Conservation (phyloP, 2,797 vertebrate species). For the Melanogrammus aeglefinus region DNA sequence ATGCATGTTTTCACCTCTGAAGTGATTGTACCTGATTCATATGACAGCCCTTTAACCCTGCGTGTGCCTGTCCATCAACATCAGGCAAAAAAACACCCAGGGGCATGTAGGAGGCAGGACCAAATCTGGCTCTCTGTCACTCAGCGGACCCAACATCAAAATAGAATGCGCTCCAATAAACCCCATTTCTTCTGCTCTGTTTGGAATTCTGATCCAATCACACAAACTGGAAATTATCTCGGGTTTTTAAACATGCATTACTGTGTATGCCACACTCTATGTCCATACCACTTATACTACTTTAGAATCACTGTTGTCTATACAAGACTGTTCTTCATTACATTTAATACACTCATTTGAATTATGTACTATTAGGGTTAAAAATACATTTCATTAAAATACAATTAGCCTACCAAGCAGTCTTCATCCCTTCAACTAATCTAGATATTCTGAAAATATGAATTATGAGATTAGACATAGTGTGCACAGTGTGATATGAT, state of each 20-base stretch:
- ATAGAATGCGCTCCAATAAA: conserved; percentile 61
- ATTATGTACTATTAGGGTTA: not conserved
- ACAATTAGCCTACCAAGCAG: not conserved
- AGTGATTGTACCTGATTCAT: conserved; percentile 76
- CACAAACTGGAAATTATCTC: conserved; percentile 43
- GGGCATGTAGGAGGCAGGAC: conserved; percentile 65
- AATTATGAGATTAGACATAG: not conserved
- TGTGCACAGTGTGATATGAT: not conserved
- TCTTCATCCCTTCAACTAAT: not conserved
- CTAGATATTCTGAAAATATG: not conserved
- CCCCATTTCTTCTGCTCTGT: conserved; percentile 61
- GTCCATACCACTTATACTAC: not conserved
- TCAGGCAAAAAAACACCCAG: conserved; percentile 65
- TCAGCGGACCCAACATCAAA: conserved; percentile 61
- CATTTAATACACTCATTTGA: too few relatives aligned
- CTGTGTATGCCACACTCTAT: conserved; percentile 5
- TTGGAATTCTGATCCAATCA: conserved; percentile 27
- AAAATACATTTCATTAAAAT: conserved; percentile 1
- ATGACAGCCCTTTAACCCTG: conserved; percentile 75
- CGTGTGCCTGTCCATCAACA: conserved; percentile 71
- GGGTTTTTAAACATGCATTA: conserved; percentile 13
- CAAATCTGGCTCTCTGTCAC: conserved; percentile 69
- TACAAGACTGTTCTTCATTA: too few relatives aligned
- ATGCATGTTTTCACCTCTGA: conserved; percentile 72
- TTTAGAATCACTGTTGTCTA: not conserved